phyloP scores from a whole-genome alignment of 2,113 vertebrate species.

The Neogale vison region DNA sequence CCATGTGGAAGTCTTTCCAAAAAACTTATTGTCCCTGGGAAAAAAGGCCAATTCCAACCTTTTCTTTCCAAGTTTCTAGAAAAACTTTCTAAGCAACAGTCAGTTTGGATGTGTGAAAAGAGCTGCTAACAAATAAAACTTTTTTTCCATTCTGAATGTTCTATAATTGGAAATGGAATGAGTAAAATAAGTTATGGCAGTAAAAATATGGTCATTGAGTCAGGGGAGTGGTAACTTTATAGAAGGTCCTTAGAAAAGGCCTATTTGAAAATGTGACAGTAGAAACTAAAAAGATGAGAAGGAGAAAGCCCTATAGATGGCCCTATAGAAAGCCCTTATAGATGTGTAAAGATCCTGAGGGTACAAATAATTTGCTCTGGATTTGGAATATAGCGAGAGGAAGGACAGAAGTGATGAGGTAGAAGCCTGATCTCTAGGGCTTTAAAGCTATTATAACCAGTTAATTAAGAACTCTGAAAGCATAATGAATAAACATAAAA shows the following conservation, averaged over 20 bases:
- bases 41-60: background rate
- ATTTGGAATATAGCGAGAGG: background rate
- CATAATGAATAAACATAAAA: background rate
- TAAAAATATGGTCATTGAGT: background rate
- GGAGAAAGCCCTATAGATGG: accelerated
- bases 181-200: background rate
- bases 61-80: background rate
- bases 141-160: background rate
- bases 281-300: background rate
- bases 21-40: background rate
- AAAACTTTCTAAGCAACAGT: background rate
- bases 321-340: accelerated
- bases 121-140: background rate
- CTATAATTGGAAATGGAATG: background rate
- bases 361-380: background rate
- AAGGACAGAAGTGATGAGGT: background rate
- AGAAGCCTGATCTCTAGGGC: background rate
- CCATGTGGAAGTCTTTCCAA: background rate
- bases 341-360: background rate
- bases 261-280: background rate
- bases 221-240: background rate
- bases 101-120: background rate
- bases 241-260: background rate
- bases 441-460: background rate
- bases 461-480: background rate